Evolutionary conservation across 2,797 vertebrate genomes (phyloP), one percentile per base, ranked within the genome.

Genomic region (Crocidura indochinensis): DNA sequence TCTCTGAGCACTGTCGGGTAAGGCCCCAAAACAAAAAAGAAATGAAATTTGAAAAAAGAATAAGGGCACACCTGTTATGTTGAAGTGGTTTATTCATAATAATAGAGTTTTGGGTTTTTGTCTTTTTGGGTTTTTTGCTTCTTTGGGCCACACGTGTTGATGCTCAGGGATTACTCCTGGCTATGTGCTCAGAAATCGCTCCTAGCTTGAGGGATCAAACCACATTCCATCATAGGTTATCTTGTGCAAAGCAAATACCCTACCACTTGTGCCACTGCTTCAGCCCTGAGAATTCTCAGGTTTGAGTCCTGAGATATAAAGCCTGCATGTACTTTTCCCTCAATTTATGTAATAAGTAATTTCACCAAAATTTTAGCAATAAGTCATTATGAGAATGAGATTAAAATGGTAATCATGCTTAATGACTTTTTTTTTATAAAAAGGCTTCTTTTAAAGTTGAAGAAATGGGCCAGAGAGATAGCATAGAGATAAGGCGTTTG

Each of bases 371-470:
- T 17, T 17, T 80, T 31, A 47, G 31, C 31, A 46, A 22, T 29
- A 88, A 73, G 76, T 84, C n/a, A 72, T 73, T 26, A 1, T 76
- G 72, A 85, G 62, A n/a, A 62, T n/a, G 49, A 92, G 29, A 24
- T 53, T 22, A 65, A 91, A 92, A 51, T 4, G 77, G 7, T 19
- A 46, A n/a, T 65, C 31, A 31, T 84, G 22, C 15, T 51, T 14
- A 53, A 17, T 53, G 77, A 56, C 26, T 14, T 38, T 74, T 84
- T 84, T 24, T 56, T 68, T 47, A 84, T 49, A 65, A 82, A 62
- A 46, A 90, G 19, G 11, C 31, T 72, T 81, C 24, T 75, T 76
- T 84, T 81, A 12, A 65, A 77, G n/a, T 53, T 67, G 27, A 31
- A 26, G n/a, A 26, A 62, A 7, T 65, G 71, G 0, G 71, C 46